Evolutionary conservation across 2,113 vertebrate species (phyloP).

Genomic region (Brachyhypopomus gauderio): DNA sequence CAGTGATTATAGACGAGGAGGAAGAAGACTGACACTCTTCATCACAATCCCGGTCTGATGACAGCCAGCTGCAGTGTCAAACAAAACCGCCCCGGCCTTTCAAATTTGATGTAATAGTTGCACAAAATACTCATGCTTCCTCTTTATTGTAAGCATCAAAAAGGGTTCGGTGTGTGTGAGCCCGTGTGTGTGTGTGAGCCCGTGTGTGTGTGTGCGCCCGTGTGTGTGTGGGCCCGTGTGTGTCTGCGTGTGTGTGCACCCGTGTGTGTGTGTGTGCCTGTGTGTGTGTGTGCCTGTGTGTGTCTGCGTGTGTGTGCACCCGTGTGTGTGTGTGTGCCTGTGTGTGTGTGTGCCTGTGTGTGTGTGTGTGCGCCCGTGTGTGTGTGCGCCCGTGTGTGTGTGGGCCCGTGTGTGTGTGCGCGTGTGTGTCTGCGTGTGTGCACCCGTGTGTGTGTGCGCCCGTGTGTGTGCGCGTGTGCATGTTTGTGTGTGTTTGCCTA

Average conservation of each 20-base stretch:
- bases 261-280: background rate
- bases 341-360: conserved; percentile 35
- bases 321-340: background rate
- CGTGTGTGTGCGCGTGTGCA: background rate
- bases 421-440: no score
- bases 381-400: background rate
- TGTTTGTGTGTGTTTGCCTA: conserved; percentile 38
- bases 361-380: background rate
- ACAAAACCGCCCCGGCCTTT: background rate
- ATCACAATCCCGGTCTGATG: conserved; percentile 36
- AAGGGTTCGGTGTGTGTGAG: conserved; percentile 11
- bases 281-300: conserved; percentile 30
- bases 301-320: no score
- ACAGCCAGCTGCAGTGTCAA: conserved; percentile 18
- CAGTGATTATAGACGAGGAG: conserved; percentile 34
- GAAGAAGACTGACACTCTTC: conserved; percentile 38
- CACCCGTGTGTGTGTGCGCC: background rate
- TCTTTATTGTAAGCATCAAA: conserved; percentile 49
- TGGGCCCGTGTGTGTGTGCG: conserved; percentile 16
- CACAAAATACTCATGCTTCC: conserved; percentile 30
- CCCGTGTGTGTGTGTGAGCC: conserved; percentile 11
- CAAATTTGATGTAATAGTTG: conserved; percentile 28
- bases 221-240: background rate
- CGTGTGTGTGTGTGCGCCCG: background rate
- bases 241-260: background rate